Base-by-base conservation (phyloP, 35 echinoderm and acorn worm genomes). In the Nesometra sesokonis region DNA sequence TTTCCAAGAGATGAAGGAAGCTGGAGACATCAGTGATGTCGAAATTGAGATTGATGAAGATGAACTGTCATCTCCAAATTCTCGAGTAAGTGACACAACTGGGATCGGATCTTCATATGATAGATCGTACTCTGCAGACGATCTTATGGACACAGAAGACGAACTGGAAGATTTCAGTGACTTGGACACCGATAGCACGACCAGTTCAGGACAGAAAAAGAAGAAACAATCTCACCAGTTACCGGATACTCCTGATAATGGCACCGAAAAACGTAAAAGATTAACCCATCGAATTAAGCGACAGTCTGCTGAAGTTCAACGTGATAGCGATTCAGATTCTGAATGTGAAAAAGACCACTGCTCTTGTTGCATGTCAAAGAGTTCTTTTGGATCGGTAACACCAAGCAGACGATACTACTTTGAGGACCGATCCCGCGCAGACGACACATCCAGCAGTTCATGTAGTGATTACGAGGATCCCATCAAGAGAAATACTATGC, bases 141-240 rank as follows among this genome's bases (percentile, higher is more conserved):
- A 94, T 32, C 88, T 52, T 11, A 23, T 94, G 23, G 92, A 94
- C 88, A 94, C 92, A 35, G 92, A 94, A 32, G 92, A 94, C 39
- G 92, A 94, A 43, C 80, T 94, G 31, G 90, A 94, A 67, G 90
- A 89, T 40, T 90, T 90, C 85, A 94, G 92, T 76, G 92, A 94
- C 78, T 38, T 94, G 23, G 92, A 94, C 32, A 90, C 88, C 17
- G 91, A 93, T 35, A 89, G 35, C 30, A 89, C 37, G 78, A 84
- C 35, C 37, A 80, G 34, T 77, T 77, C 57, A 87, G 85, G 39
- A 33, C 88, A 9, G 11, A 47, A 29, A 84, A 85, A 67, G 34
- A 82, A 89, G 78, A 85, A 88, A 30, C 47, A 47, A 31, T 80
- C 77, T 31, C n/a, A 17, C 29, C 83, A 89, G 32, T 82, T 82